Conservation (phyloP, 2,888 invertebrate genomes). For the Acleris holmiana region DNA sequence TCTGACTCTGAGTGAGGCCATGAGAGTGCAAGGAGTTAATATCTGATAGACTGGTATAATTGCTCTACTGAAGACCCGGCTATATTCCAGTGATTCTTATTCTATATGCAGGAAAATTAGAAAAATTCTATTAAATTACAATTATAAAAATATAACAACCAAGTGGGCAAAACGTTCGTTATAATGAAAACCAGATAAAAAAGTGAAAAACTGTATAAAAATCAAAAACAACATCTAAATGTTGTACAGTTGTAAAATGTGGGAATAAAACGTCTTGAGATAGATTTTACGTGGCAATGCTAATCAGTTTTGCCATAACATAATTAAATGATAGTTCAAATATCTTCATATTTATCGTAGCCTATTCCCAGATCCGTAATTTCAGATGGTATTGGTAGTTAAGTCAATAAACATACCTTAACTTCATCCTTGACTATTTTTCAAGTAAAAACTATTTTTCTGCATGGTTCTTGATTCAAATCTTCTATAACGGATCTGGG, state of each 20-base stretch:
- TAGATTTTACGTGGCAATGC: background rate
- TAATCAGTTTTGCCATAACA: background rate
- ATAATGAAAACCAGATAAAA: background rate
- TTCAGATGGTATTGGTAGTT: no score
- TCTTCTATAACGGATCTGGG: no score
- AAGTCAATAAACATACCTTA: no score
- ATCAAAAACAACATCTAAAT: background rate
- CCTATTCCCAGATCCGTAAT: no score
- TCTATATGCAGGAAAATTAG: background rate
- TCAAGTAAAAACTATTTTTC: no score
- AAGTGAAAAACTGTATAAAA: background rate
- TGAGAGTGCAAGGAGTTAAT: no score
- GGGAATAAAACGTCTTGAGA: background rate
- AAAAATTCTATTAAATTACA: conserved; percentile 1
- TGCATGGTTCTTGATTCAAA: no score
- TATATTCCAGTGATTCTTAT: background rate
- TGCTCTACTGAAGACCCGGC: background rate
- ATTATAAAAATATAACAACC: conserved; percentile 10
- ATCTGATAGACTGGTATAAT: no score
- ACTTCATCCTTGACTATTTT: no score
- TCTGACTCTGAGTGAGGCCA: no score
- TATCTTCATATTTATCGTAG: no score
- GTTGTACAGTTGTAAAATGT: background rate
- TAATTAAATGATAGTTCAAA: no score
- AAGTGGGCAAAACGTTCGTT: conserved; percentile 4